Conservation (phyloP, 1,140 invertebrate genomes). For the Polypedilum pembai region DNA sequence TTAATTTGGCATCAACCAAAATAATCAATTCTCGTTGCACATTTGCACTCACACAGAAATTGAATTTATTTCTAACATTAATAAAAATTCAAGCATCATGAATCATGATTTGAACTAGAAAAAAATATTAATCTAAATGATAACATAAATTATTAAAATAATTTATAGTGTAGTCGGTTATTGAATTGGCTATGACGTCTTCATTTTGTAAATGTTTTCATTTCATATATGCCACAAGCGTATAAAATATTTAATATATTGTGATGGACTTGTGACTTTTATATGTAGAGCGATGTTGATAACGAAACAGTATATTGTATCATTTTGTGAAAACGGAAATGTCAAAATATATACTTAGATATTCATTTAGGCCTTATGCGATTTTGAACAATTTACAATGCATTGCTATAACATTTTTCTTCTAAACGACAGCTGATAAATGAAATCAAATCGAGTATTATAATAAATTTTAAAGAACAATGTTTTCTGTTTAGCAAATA, state of each 20-base stretch:
- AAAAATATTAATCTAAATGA: constrained; percentile 11
- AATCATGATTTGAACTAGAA: not conserved
- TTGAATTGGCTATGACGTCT: not conserved
- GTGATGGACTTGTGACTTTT: not conserved
- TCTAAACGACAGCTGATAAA: too few species aligned
- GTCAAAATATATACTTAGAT: too few species aligned
- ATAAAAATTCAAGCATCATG: not conserved
- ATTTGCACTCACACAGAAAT: not conserved
- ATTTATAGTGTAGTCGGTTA: not conserved
- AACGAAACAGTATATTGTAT: not conserved
- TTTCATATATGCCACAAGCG: not conserved
- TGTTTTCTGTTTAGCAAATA: too few species aligned
- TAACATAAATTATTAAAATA: constrained; percentile 20
- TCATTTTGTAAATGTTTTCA: not conserved
- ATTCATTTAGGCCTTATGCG: too few species aligned
- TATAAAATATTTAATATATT: not conserved
- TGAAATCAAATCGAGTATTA: too few species aligned
- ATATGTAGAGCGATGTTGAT: not conserved
- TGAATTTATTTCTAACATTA: not conserved
- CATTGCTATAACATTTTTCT: too few species aligned
- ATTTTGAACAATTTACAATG: too few species aligned
- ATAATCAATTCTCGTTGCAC: not conserved
- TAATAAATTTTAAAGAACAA: too few species aligned
- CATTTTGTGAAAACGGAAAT: not conserved
- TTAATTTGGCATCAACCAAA: not conserved